These are phyloP conservation scores for Lochmaea crataegi DNA, from an alignment of 2,888 invertebrate species.

Conservation along the genomic window DNA sequence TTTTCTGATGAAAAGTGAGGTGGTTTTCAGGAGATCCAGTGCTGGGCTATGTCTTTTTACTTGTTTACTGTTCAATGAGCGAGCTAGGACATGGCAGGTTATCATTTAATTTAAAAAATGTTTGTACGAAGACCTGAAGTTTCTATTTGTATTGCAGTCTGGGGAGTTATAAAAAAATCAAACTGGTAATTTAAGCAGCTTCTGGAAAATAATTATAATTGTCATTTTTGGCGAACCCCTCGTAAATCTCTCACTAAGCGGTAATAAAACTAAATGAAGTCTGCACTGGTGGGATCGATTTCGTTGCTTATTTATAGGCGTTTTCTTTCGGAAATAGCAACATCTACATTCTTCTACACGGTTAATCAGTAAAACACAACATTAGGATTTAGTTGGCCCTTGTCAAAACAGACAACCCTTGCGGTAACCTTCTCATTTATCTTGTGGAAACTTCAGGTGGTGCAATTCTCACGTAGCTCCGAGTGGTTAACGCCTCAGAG, in stretches of 20 bases:
- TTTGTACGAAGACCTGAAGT: too few relatives aligned
- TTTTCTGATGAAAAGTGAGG: too few relatives aligned
- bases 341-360: conserved; percentile 39
- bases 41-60: too few relatives aligned
- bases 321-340: conserved; percentile 16
- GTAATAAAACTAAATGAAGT: conserved; percentile 30
- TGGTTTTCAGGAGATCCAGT: too few relatives aligned
- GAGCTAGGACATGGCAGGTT: too few relatives aligned
- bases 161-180: too few relatives aligned
- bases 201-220: too few relatives aligned
- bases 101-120: too few relatives aligned
- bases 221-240: neutral
- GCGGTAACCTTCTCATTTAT: conserved; percentile 47
- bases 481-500: conserved; percentile 36
- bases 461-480: conserved; percentile 43
- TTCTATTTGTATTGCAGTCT: too few relatives aligned
- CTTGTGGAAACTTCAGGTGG: conserved; percentile 48
- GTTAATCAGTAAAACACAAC: conserved; percentile 43
- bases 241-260: neutral
- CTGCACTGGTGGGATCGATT: conserved; percentile 23
- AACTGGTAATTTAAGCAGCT: too few relatives aligned
- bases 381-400: conserved; percentile 43
- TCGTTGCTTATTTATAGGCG: conserved; percentile 28
- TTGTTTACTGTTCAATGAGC: too few relatives aligned
- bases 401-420: conserved; percentile 46